phyloP scores from a whole-genome alignment of 2,797 vertebrate genomes.

The Macropus fuliginosus region DNA sequence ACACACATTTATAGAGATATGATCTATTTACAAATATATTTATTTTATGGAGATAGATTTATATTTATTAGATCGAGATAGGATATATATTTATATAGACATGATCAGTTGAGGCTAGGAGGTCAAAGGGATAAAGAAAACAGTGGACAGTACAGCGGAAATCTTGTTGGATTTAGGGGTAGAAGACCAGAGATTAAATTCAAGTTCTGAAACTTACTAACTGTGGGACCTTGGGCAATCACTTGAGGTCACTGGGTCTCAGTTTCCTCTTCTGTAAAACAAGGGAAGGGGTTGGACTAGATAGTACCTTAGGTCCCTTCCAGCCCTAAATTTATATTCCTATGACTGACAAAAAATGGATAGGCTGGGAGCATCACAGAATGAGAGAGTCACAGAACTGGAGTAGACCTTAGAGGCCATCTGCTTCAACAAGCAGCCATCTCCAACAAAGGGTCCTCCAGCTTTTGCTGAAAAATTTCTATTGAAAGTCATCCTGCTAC shows the following conservation, averaged over 20 bases:
- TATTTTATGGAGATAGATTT: neutral
- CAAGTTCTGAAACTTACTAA: neutral
- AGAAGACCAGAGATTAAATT: neutral
- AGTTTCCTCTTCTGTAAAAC: neutral
- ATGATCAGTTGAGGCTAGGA: neutral
- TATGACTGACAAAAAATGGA: neutral
- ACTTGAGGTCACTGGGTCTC: neutral
- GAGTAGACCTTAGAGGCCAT: neutral
- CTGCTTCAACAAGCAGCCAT: neutral
- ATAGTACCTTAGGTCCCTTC: neutral
- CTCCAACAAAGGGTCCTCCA: neutral
- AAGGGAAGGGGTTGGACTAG: neutral
- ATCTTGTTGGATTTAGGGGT: neutral
- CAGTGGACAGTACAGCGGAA: neutral
- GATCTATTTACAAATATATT: neutral
- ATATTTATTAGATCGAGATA: neutral
- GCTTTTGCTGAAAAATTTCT: neutral
- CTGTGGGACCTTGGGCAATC: neutral
- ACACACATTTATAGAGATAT: neutral
- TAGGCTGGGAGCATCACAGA: neutral
- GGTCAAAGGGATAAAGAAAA: neutral
- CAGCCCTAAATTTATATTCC: neutral
- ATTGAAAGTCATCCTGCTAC: neutral
- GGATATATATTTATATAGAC: neutral
- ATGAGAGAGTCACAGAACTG: neutral